Conservation (phyloP, 2,113 vertebrate species). For the Prolemur simus region DNA sequence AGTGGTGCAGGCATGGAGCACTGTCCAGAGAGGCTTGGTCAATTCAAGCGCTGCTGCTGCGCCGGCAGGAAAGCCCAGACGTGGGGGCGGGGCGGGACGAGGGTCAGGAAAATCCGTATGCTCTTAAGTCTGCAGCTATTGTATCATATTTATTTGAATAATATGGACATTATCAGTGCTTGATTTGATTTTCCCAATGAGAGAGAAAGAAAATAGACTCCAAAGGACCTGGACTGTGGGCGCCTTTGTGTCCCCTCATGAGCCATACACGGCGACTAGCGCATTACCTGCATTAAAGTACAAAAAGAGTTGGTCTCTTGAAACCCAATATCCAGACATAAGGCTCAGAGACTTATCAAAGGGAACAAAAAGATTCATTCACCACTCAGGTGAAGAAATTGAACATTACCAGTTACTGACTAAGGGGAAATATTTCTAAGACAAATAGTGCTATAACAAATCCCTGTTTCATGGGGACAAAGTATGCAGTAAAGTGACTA, state of each 20-base stretch:
- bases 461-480: neutral
- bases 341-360: neutral
- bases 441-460: neutral
- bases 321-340: neutral
- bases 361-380: neutral
- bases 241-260: neutral
- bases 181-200: neutral
- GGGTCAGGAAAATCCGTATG: neutral
- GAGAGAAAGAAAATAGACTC: neutral
- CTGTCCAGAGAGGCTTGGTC: accelerated
- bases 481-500: too few relatives aligned
- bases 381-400: neutral
- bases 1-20: accelerated
- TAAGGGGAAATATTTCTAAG: neutral
- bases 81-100: accelerated
- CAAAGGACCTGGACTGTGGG: neutral
- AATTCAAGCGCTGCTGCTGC: accelerated
- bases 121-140: neutral
- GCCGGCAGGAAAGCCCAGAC: too few relatives aligned
- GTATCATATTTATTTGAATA: neutral
- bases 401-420: neutral
- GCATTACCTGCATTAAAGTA: neutral
- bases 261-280: neutral
- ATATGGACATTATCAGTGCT: neutral
- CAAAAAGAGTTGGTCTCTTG: neutral